Evolutionary conservation across 2,113 vertebrate species (phyloP).

Genomic region (Brachyhypopomus occidentalis): DNA sequence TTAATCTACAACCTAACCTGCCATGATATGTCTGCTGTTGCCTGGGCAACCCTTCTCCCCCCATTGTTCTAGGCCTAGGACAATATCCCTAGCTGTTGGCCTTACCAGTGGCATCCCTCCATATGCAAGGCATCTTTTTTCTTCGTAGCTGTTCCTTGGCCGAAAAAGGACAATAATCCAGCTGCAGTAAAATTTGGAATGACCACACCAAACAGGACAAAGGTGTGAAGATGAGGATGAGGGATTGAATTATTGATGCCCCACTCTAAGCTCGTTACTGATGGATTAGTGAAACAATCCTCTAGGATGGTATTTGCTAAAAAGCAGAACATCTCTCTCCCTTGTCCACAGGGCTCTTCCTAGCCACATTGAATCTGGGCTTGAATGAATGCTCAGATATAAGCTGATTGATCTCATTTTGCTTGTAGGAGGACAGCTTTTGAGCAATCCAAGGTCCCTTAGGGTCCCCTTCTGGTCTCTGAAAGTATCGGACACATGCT

Average conservation of each 20-base stretch:
- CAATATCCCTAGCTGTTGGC: not conserved
- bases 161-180: too few relatives aligned
- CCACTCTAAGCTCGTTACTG: constrained; percentile 31
- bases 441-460: constrained; percentile 85
- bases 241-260: not conserved
- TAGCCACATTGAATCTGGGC: constrained; percentile 67
- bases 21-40: not conserved
- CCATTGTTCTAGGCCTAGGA: not conserved
- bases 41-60: not conserved
- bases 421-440: constrained; percentile 88
- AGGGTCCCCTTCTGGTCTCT: constrained; percentile 70
- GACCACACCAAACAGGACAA: not conserved
- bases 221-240: not conserved
- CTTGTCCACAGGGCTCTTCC: constrained; percentile 69
- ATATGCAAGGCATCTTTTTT: too few relatives aligned
- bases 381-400: constrained; percentile 74
- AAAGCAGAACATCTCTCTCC: constrained; percentile 73
- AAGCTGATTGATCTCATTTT: constrained; percentile 92
- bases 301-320: constrained; percentile 52
- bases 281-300: constrained; percentile 21
- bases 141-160: too few relatives aligned
- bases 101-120: too few relatives aligned
- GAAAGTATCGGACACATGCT: constrained; percentile 79
- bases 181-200: not conserved
- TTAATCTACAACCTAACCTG: too few relatives aligned